Evolutionary conservation across 1,140 invertebrate genomes (phyloP).

Genomic region (Pseudomyrmex sp.): DNA sequence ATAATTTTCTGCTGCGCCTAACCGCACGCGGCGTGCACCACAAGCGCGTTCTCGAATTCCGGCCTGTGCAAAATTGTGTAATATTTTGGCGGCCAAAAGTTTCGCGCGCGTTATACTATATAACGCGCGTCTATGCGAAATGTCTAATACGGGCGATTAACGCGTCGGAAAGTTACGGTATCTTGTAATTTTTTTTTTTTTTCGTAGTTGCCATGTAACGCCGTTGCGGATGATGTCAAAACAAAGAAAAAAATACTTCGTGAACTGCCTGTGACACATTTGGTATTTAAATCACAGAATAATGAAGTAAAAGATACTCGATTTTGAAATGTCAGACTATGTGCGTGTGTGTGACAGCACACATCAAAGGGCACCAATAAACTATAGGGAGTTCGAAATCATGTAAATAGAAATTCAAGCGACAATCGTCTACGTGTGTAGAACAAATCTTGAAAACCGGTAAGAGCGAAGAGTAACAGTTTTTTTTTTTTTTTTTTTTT

Average conservation of each 20-base stretch:
- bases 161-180: slow-evolving; percentile 8
- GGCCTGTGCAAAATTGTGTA: slow-evolving; percentile 41
- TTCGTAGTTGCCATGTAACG: background rate
- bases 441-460: background rate
- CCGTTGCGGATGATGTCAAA: background rate
- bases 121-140: slow-evolving; percentile 6
- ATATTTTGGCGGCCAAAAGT: slow-evolving; percentile 29
- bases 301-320: background rate
- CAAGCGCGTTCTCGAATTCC: background rate
- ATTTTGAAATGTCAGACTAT: no score
- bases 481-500: no score
- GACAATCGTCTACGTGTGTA: background rate
- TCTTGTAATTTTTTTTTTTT: background rate
- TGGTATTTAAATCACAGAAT: background rate
- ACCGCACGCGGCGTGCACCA: slow-evolving; percentile 5
- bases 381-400: background rate
- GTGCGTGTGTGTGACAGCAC: background rate
- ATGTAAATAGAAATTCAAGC: background rate
- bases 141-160: background rate
- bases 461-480: no score
- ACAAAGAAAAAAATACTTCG: background rate
- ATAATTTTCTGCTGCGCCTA: slow-evolving; percentile 47
- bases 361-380: background rate
- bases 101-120: slow-evolving; percentile 6
- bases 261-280: background rate